Base-by-base conservation (phyloP, 2,888 invertebrate genomes). In the Caprella mutica region DNA sequence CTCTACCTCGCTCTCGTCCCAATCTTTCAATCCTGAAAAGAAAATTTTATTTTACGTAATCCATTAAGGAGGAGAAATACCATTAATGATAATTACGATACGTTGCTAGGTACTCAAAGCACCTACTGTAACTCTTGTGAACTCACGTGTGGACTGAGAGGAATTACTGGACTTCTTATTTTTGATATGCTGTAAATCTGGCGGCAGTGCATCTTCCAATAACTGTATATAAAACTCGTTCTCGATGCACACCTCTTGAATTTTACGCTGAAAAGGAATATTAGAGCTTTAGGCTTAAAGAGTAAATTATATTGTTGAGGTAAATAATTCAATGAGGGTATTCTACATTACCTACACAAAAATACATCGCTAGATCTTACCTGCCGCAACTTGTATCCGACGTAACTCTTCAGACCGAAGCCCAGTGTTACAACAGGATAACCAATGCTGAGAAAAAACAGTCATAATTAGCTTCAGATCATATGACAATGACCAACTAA, bases 381-480 rank as follows among this genome's bases (percentile, higher is more conserved):
- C 77, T 80, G 77, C 71, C 91, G 80, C 80, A 93, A 84, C 75
- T 89, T 81, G 74, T 86, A 88, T 67, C 88, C 86, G 66, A 93
- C 82, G 72, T 89, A 89, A 72, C 88, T 86, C 80, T 93, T 94
- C 70, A 93, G 88, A 69, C 91, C 90, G 77, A 93, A 92, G 68
- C 96, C 94, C 72, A 96, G 80, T 68, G 94, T 90, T 53, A 94
- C 90, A 67, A 89, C 88, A 59, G 94, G 94, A 80, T 91, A 96
- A 66, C 89, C 87, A 74, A 88, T 85, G 74, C 86, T 86, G 74
- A 67, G 80, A 74, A 60, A 67, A 52, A 71, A 66, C 58, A 57
- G 44, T 21, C n/a, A 17, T 54, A 39, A 59, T 40, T 24, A 46
- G 1, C 26, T 9, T 9, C 21, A 3, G 9, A 40, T 9, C 27